These are phyloP conservation scores for Camponotus pennsylvanicus DNA, from an alignment of 1,140 invertebrate genomes.

Conservation along the genomic window DNA sequence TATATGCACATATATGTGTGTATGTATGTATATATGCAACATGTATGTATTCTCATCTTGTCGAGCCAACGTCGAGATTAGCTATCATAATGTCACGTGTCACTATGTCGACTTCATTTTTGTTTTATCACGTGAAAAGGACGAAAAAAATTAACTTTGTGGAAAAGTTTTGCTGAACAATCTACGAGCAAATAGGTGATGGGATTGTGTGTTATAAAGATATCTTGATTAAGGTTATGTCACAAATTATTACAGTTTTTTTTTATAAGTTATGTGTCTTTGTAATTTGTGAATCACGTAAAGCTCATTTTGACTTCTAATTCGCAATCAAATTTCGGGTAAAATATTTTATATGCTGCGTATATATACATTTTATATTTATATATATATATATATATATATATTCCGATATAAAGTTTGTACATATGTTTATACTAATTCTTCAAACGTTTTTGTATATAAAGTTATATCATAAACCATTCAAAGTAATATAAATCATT, in stretches of 20 bases:
- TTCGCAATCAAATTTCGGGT: too few relatives aligned
- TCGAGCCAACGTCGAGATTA: constrained; percentile 51
- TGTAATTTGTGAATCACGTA: background rate
- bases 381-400: too few relatives aligned
- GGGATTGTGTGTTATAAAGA: background rate
- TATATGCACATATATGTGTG: background rate
- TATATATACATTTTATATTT: too few relatives aligned
- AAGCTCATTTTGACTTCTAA: background rate
- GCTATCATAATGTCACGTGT: constrained; percentile 75
- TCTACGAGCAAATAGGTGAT: constrained; percentile 34
- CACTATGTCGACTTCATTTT: constrained; percentile 63
- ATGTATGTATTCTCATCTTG: background rate
- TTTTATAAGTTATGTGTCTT: background rate
- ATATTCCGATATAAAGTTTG: too few relatives aligned
- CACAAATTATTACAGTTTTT: background rate
- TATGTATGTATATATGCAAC: background rate
- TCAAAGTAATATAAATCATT: too few relatives aligned
- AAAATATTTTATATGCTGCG: background rate
- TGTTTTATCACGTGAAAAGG: constrained; percentile 76
- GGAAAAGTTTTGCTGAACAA: constrained; percentile 44
- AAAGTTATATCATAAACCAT: too few relatives aligned
- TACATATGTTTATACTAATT: too few relatives aligned
- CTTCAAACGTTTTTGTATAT: too few relatives aligned
- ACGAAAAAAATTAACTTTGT: constrained; percentile 67
- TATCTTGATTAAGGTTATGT: constrained; percentile 61